These are phyloP conservation scores for Lysandra coridon DNA, from an alignment of 2,888 invertebrate species.

Conservation along the genomic window DNA sequence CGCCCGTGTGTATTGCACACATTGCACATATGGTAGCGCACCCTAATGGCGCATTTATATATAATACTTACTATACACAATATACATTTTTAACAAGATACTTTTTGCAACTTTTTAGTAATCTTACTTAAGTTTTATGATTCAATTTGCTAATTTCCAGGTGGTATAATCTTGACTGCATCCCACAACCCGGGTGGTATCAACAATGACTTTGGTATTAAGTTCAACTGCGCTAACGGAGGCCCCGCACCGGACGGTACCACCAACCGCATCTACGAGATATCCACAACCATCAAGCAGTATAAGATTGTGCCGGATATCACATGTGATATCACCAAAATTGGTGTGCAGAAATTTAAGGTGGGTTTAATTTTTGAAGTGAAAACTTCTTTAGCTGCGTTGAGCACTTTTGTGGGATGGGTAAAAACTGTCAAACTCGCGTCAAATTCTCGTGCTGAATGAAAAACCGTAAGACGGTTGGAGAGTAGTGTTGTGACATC, in stretches of 20 bases:
- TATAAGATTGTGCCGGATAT: conserved; percentile 91
- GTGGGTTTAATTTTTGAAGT: conserved; percentile 54
- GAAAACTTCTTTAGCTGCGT: no score
- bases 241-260: conserved; percentile 96
- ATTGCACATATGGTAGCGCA: no score
- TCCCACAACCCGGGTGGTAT: conserved; percentile 99
- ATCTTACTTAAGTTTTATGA: no score
- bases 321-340: conserved; percentile 86
- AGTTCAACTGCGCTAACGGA: conserved; percentile 98
- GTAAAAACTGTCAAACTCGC: no score
- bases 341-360: conserved; percentile 84
- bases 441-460: no score
- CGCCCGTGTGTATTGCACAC: no score
- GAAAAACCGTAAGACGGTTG: no score
- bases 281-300: conserved; percentile 87
- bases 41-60: no score
- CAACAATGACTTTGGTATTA: conserved; percentile 98
- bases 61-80: no score
- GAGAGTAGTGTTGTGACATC: no score
- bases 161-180: conserved; percentile 98
- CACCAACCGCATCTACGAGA: conserved; percentile 92
- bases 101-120: background rate
- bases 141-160: conserved; percentile 58
- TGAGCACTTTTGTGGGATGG: no score
- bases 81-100: no score